These are phyloP conservation scores for Nannoperca australis DNA, from an alignment of 2,797 vertebrate species.

Conservation along the genomic window DNA sequence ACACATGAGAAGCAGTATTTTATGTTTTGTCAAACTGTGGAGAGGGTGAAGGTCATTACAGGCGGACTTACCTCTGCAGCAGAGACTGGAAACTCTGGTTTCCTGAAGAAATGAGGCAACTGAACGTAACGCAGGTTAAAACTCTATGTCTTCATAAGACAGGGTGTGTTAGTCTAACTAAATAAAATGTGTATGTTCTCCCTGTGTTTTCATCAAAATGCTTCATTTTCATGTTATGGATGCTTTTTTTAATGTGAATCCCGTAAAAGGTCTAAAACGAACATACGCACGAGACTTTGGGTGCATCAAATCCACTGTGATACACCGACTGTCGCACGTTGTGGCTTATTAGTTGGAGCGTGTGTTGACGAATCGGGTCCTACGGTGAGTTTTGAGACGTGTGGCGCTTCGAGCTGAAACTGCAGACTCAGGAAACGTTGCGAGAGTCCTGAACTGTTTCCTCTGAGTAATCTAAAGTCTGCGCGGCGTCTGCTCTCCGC, in stretches of 20 bases:
- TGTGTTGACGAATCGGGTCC: background rate
- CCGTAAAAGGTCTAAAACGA: background rate
- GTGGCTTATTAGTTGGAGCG: background rate
- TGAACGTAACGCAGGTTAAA: background rate
- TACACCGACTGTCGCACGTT: background rate
- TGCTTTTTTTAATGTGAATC: no score
- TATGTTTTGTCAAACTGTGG: background rate
- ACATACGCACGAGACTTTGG: background rate
- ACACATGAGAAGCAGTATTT: no score
- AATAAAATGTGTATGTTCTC: no score
- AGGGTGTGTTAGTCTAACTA: background rate
- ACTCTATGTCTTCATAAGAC: background rate
- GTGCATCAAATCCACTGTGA: background rate
- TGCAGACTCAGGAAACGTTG: slow-evolving; percentile 30
- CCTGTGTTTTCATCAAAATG: background rate
- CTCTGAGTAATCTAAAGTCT: slow-evolving; percentile 47
- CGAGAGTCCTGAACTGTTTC: slow-evolving; percentile 37
- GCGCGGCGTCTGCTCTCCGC: slow-evolving; percentile 22
- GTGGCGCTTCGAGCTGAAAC: slow-evolving; percentile 19
- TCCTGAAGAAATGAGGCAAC: background rate
- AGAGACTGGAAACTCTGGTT: background rate
- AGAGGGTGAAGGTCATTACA: no score
- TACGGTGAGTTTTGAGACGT: background rate
- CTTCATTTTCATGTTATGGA: background rate
- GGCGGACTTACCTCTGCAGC: background rate